Evolutionary conservation across 2,888 invertebrate genomes (phyloP).

Genomic region (Camptogramma bilineatum): DNA sequence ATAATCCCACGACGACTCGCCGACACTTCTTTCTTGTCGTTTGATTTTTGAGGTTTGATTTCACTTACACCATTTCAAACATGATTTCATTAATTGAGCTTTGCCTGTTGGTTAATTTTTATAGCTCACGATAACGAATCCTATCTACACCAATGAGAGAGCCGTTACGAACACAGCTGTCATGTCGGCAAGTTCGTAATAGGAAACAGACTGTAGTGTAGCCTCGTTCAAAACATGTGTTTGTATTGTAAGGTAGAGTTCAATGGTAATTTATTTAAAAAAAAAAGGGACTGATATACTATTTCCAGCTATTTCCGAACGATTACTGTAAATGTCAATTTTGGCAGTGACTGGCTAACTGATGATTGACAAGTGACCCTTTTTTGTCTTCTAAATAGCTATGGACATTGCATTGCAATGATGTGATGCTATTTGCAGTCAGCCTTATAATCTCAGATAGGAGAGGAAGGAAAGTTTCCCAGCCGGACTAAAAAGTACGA

Average conservation of each 20-base stretch:
- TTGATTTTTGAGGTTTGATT: conserved; percentile 22
- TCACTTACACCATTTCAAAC: conserved; percentile 18
- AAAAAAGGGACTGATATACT: neutral
- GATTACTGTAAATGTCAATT: too few species aligned
- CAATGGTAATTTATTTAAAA: neutral
- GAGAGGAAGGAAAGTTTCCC: too few species aligned
- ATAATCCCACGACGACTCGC: conserved; percentile 53
- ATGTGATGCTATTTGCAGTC: too few species aligned
- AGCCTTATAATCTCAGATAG: too few species aligned
- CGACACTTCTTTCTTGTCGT: conserved; percentile 52
- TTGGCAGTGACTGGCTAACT: too few species aligned
- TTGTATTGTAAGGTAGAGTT: neutral
- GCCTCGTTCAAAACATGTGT: neutral
- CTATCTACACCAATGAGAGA: conserved; percentile 8
- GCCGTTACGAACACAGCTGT: neutral
- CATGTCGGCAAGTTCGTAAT: neutral
- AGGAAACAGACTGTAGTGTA: conserved; percentile 1
- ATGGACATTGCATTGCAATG: too few species aligned
- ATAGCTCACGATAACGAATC: neutral
- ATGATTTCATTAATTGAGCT: neutral
- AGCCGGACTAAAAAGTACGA: too few species aligned
- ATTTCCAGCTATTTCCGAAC: too few species aligned
- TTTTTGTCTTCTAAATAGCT: too few species aligned
- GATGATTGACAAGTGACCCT: too few species aligned
- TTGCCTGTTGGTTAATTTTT: conserved; percentile 11